These are phyloP conservation scores for Dendrolimus houi DNA, from an alignment of 2,888 invertebrate species.

Conservation along the genomic window DNA sequence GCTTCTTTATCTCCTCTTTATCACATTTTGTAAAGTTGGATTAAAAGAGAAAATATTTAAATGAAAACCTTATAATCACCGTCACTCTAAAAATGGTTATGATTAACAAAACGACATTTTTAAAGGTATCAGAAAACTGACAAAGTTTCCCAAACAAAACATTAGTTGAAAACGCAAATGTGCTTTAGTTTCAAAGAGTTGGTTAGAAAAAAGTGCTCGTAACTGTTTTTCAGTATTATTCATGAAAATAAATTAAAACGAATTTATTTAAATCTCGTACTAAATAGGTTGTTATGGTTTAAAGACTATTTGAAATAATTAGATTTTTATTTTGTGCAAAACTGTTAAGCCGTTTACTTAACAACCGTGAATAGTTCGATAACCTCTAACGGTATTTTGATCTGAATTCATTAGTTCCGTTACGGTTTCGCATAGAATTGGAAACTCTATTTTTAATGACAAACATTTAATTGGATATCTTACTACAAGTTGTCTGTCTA, in stretches of 20 bases:
- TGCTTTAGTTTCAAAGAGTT: too few species aligned
- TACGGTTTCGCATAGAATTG: constrained; percentile 11
- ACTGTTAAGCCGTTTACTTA: constrained; percentile 31
- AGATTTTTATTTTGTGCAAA: constrained; percentile 21
- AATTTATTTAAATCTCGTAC: too few species aligned
- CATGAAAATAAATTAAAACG: too few species aligned
- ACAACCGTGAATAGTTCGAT: constrained; percentile 42
- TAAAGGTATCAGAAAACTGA: too few species aligned
- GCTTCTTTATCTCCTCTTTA: constrained; percentile 44
- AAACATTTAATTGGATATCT: neutral
- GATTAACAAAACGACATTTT: neutral
- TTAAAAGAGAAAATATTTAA: constrained; percentile 12
- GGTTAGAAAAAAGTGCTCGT: too few species aligned
- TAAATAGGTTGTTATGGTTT: too few species aligned
- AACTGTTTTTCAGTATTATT: too few species aligned
- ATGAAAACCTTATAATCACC: constrained; percentile 3
- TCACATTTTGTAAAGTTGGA: constrained; percentile 34
- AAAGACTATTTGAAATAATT: neutral
- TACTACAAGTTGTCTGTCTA: neutral
- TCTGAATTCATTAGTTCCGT: constrained; percentile 45
- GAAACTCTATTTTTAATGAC: constrained; percentile 6
- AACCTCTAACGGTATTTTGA: constrained; percentile 63
- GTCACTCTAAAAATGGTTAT: neutral
- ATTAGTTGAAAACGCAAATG: too few species aligned
- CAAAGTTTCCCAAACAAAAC: too few species aligned